These are phyloP conservation scores for Heteromyza rotundicornis DNA, from an alignment of 2,888 invertebrate genomes.

Conservation along the genomic window DNA sequence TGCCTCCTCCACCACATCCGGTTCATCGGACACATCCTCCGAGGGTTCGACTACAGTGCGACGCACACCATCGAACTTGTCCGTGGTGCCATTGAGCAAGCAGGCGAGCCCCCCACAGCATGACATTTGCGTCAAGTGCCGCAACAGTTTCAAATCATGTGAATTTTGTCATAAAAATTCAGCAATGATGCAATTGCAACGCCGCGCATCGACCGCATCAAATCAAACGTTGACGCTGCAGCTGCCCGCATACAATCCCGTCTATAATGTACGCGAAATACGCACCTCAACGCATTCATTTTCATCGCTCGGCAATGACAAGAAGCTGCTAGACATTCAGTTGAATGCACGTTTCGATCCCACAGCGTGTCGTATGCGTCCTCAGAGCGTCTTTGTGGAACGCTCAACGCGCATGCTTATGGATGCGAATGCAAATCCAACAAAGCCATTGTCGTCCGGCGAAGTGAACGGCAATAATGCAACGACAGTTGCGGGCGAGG, in stretches of 20 bases:
- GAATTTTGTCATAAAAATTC: slow-evolving; percentile 57
- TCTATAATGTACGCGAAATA: slow-evolving; percentile 62
- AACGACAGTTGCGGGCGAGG: slow-evolving; percentile 41
- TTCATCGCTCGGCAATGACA: slow-evolving; percentile 61
- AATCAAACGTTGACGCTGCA: slow-evolving; percentile 14
- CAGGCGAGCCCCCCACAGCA: neutral
- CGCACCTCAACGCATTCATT: slow-evolving; percentile 61
- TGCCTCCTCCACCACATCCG: slow-evolving; percentile 43
- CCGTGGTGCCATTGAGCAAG: slow-evolving; percentile 24
- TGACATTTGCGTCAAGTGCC: slow-evolving; percentile 48
- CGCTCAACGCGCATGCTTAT: slow-evolving; percentile 31
- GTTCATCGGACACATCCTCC: slow-evolving; percentile 53
- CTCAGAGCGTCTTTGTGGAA: slow-evolving; percentile 41
- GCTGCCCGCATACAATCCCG: slow-evolving; percentile 56
- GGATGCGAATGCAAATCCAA: slow-evolving; percentile 22
- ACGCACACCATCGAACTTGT: slow-evolving; percentile 31
- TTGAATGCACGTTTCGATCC: slow-evolving; percentile 51
- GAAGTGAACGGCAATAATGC: slow-evolving; percentile 28
- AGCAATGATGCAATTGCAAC: slow-evolving; percentile 36
- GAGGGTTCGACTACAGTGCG: slow-evolving; percentile 38
- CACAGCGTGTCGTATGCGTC: slow-evolving; percentile 32
- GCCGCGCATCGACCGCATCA: neutral
- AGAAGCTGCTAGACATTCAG: slow-evolving; percentile 60
- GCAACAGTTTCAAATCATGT: slow-evolving; percentile 52
- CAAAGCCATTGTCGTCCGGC: slow-evolving; percentile 4